Conservation (phyloP, 2,797 vertebrate genomes). For the Cryptoprocta ferox region DNA sequence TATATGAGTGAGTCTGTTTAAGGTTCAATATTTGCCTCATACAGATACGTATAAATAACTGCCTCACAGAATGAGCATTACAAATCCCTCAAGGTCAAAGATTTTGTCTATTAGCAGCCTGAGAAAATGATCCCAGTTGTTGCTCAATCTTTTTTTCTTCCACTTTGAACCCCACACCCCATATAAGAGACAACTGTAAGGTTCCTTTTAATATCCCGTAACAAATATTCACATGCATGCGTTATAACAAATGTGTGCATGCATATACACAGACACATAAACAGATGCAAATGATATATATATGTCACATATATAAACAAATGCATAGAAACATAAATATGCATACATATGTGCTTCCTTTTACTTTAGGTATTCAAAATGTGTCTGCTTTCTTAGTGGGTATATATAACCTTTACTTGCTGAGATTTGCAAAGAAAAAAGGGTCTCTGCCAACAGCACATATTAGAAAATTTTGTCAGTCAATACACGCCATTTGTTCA, state of each 20-base stretch:
- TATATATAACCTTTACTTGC: neutral
- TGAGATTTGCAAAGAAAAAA: neutral
- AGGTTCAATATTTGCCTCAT: too few species aligned
- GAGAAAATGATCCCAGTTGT: neutral
- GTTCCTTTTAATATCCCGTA: neutral
- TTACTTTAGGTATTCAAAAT: neutral
- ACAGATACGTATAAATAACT: neutral
- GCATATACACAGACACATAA: neutral
- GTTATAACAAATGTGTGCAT: neutral
- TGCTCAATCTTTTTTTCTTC: neutral
- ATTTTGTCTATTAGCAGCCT: neutral
- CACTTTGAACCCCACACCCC: neutral
- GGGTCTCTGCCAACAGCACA: neutral
- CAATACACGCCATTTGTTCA: neutral
- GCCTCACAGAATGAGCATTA: neutral
- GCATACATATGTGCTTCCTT: neutral
- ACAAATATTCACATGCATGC: neutral
- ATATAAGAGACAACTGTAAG: neutral
- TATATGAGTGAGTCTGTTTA: neutral
- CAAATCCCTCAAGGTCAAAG: neutral
- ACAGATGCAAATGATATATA: neutral
- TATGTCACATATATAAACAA: neutral
- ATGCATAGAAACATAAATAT: neutral
- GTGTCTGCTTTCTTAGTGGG: neutral
- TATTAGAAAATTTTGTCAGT: neutral